Evolutionary conservation across 2,888 invertebrate genomes (phyloP).

Genomic region (Sesia bembeciformis): DNA sequence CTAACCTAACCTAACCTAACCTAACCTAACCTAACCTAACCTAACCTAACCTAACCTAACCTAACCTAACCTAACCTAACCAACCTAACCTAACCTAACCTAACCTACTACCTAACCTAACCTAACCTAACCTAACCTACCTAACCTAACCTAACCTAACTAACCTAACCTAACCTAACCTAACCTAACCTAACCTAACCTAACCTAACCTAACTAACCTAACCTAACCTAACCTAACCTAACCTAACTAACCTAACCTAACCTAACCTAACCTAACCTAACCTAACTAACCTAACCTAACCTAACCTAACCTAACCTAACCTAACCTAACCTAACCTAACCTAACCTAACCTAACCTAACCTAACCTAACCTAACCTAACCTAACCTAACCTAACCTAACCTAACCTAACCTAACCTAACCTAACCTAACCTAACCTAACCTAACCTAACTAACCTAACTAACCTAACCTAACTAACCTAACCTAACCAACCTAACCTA

Average conservation of each 20-base stretch:
- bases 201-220: constrained; percentile 10
- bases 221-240: too few species aligned
- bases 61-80: constrained; percentile 9
- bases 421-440: constrained; percentile 7
- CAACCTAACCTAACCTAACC: too few species aligned
- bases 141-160: too few species aligned
- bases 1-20: constrained; percentile 9
- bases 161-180: constrained; percentile 8
- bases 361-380: constrained; percentile 4
- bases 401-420: constrained; percentile 9
- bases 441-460: constrained; percentile 8
- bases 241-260: constrained; percentile 11
- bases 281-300: constrained; percentile 7
- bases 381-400: constrained; percentile 9
- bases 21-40: constrained; percentile 9
- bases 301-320: constrained; percentile 8
- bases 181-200: constrained; percentile 10
- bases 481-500: constrained; percentile 12
- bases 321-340: constrained; percentile 13
- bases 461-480: too few species aligned
- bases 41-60: constrained; percentile 11
- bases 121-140: constrained; percentile 8
- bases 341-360: constrained; percentile 9
- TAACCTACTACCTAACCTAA: constrained; percentile 9
- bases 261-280: constrained; percentile 9